phyloP scores from a whole-genome alignment of 1,140 invertebrate species.

The Agraylea sexmaculata region DNA sequence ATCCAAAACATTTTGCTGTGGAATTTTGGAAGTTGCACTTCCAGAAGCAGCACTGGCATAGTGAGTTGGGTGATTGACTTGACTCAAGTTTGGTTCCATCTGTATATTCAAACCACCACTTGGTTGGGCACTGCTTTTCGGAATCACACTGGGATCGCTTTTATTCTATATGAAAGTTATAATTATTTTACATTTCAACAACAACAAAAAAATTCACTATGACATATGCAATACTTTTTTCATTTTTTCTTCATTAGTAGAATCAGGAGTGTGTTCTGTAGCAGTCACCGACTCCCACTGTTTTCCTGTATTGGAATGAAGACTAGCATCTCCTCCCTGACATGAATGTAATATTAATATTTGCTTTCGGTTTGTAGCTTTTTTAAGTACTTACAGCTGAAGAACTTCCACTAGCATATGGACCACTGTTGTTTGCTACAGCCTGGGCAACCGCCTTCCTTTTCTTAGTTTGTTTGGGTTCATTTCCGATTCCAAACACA shows the following conservation, averaged over 20 bases:
- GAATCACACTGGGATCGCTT: too few species aligned
- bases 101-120: too few species aligned
- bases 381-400: background rate
- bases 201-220: background rate
- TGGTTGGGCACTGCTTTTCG: too few species aligned
- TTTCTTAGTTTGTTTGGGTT: slow-evolving; percentile 20
- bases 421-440: slow-evolving; percentile 8
- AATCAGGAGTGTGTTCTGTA: slow-evolving; percentile 5
- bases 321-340: slow-evolving; percentile 4
- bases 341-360: background rate
- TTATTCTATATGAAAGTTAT: too few species aligned
- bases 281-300: background rate
- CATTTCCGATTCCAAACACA: slow-evolving; percentile 10
- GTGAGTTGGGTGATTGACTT: too few species aligned
- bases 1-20: too few species aligned
- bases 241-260: slow-evolving; percentile 10
- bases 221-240: slow-evolving; percentile 4
- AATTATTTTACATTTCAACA: too few species aligned
- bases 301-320: background rate
- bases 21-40: too few species aligned
- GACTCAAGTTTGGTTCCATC: too few species aligned
- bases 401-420: background rate
- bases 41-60: too few species aligned
- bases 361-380: background rate
- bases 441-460: slow-evolving; percentile 13